A percentile compares a stretch with the other conserved stretches of the same genome.
phyloP scores from a whole-genome alignment of 2,113 vertebrate species.

The Lophochroa leadbeateri region DNA sequence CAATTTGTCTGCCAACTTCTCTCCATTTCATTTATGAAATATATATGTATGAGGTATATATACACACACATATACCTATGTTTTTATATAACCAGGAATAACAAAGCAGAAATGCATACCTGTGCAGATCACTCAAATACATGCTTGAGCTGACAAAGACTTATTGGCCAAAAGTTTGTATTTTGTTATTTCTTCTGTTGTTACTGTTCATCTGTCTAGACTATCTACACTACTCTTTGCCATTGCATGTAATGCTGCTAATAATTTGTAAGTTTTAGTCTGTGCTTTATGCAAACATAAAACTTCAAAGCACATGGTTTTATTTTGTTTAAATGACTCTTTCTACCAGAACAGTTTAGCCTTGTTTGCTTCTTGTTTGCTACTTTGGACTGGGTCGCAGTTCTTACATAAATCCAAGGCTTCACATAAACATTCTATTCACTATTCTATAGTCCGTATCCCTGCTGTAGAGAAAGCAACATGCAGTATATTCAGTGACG shows the following conservation, averaged over 20 bases:
- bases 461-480: background rate
- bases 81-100: background rate
- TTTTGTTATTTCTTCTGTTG: background rate
- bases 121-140: background rate
- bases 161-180: background rate
- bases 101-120: background rate
- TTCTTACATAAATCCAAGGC: background rate
- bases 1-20: background rate
- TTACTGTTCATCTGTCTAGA: background rate
- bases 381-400: background rate
- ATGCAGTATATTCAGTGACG: background rate
- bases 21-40: background rate
- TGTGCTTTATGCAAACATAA: background rate
- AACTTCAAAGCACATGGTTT: background rate
- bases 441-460: background rate
- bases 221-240: background rate
- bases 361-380: background rate
- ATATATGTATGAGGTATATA: background rate
- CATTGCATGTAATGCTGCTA: background rate
- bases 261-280: background rate
- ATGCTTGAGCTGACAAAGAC: background rate
- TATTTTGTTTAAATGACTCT: background rate
- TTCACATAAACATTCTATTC: background rate
- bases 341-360: background rate
- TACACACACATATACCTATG: background rate